phyloP scores from a whole-genome alignment of 2,797 vertebrate species.

The Melanogrammus aeglefinus region DNA sequence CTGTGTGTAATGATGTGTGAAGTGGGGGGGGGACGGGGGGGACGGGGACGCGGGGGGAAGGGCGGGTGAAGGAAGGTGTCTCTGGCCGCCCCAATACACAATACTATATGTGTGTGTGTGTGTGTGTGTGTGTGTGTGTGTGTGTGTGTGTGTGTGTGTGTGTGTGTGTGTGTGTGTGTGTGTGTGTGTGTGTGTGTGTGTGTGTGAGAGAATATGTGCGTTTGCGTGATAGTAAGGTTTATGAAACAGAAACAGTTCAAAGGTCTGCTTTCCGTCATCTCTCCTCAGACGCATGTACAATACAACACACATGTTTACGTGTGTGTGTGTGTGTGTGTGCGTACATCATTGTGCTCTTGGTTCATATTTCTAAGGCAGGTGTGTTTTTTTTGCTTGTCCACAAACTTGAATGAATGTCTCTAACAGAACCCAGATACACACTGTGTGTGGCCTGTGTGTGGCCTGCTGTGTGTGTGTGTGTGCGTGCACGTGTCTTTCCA shows the following conservation, averaged over 20 bases:
- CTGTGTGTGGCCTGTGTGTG: background rate
- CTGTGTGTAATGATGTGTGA: background rate
- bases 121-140: background rate
- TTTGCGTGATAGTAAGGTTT: background rate
- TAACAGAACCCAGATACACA: background rate
- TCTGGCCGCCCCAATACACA: no score
- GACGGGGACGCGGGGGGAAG: no score
- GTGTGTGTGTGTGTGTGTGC: background rate
- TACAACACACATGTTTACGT: background rate
- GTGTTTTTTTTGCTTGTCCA: background rate
- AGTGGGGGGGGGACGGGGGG: background rate
- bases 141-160: no score
- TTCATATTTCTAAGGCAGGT: background rate
- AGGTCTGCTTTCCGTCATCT: background rate
- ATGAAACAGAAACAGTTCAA: background rate
- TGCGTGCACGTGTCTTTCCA: no score
- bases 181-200: background rate
- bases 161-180: background rate
- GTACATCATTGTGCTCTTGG: background rate
- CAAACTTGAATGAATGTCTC: background rate
- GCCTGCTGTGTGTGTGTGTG: no score
- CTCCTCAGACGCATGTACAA: background rate
- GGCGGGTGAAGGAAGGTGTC: no score
- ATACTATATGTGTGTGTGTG: background rate
- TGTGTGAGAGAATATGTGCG: background rate